Evolutionary conservation across 2,797 vertebrate species (phyloP).

Genomic region (Merluccius polli): DNA sequence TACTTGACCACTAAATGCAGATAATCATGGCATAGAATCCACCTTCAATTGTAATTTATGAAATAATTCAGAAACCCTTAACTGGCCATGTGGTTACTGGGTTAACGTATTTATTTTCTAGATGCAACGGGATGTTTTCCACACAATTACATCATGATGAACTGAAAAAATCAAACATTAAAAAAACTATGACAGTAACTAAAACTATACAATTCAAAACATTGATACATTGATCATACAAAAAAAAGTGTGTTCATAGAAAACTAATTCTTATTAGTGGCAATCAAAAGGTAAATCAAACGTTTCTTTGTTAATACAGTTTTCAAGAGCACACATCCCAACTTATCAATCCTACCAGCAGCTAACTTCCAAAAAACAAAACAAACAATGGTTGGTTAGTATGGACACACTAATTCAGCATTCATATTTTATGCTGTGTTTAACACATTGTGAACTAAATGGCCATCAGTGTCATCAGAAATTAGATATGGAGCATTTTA

Average conservation of each 20-base stretch:
- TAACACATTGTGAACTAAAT: not conserved
- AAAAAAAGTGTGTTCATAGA: not conserved
- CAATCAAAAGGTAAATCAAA: not conserved
- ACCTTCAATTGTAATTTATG: not conserved
- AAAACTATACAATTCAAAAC: not conserved
- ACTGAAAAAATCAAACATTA: not conserved
- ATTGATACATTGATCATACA: too few species aligned
- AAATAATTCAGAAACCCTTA: not conserved
- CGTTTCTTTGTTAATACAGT: not conserved
- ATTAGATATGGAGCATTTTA: too few species aligned
- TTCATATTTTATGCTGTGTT: not conserved
- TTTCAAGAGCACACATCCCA: not conserved
- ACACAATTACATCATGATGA: not conserved
- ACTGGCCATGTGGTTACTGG: not conserved
- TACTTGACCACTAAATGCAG: not conserved
- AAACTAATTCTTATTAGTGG: not conserved
- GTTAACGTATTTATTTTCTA: not conserved
- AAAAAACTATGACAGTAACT: too few species aligned
- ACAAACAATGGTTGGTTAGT: not conserved
- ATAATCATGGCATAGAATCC: not conserved
- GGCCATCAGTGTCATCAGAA: too few species aligned
- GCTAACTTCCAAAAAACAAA: not conserved
- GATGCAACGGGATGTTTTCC: not conserved
- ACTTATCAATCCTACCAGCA: not conserved
- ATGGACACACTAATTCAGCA: not conserved